Evolutionary conservation across 2,797 vertebrate species (phyloP).

Genomic region (Sardinella longiceps): DNA sequence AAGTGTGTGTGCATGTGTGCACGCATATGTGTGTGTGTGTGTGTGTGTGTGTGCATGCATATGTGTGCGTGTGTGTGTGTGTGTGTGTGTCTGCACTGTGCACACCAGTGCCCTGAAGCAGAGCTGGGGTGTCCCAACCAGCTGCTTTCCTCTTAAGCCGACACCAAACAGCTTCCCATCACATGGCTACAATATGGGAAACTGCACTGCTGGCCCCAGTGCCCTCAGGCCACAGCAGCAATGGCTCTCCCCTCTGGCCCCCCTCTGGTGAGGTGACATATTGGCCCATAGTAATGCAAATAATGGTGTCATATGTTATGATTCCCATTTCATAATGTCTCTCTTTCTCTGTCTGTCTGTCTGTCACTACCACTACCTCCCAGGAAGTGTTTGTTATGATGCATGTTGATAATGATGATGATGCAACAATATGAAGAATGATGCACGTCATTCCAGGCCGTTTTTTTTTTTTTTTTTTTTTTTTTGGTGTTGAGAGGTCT

Average conservation of each 20-base stretch:
- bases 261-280: slow-evolving; percentile 56
- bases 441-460: not conserved
- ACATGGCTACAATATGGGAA: slow-evolving; percentile 83
- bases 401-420: not conserved
- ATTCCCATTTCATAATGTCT: slow-evolving; percentile 43
- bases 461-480: no score
- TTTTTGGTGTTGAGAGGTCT: not conserved
- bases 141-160: slow-evolving; percentile 75
- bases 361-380: slow-evolving; percentile 17
- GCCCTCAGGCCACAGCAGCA: slow-evolving; percentile 52
- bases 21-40: not conserved
- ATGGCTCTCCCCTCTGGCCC: slow-evolving; percentile 50
- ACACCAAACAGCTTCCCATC: slow-evolving; percentile 82
- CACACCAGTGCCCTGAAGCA: slow-evolving; percentile 49
- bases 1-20: not conserved
- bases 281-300: slow-evolving; percentile 60
- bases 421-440: not conserved
- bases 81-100: slow-evolving; percentile 35
- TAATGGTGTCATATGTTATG: slow-evolving; percentile 43
- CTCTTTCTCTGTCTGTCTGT: no score
- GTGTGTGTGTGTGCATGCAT: not conserved
- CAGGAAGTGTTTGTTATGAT: not conserved
- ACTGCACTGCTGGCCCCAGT: slow-evolving; percentile 73
- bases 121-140: slow-evolving; percentile 73
- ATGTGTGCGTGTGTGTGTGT: slow-evolving; percentile 21